A percentile compares a stretch with the other conserved stretches of the same genome.
phyloP scores from a whole-genome alignment of 2,113 vertebrate species.

The Onychostoma macrolepis region DNA sequence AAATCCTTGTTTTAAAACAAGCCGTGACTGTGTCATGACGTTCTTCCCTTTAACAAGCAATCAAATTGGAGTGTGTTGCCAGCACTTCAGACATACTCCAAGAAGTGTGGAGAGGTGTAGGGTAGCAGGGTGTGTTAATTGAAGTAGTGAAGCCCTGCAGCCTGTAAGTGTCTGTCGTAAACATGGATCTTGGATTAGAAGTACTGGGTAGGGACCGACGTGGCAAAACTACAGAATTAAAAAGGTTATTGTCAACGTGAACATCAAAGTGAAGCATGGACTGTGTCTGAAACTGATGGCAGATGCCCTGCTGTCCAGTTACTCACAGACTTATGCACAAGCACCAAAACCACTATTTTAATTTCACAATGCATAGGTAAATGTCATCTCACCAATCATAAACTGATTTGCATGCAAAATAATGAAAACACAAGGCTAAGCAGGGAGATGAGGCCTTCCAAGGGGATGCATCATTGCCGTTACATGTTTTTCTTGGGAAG shows the following conservation, averaged over 20 bases:
- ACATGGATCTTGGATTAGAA: constrained; percentile 55
- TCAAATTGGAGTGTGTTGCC: constrained; percentile 64
- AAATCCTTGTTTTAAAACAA: constrained; percentile 39
- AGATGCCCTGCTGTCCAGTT: not conserved
- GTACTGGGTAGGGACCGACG: constrained; percentile 46
- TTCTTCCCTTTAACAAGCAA: constrained; percentile 67
- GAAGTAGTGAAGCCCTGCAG: constrained; percentile 45
- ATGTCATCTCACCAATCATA: not conserved
- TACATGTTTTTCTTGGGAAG: not conserved
- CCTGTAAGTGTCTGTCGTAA: constrained; percentile 3
- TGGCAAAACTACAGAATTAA: constrained; percentile 27
- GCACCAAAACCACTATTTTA: not conserved
- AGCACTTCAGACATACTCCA: constrained; percentile 60
- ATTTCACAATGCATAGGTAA: not conserved
- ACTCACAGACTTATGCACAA: not conserved
- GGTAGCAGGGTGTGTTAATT: constrained; percentile 52
- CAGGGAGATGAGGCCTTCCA: not conserved
- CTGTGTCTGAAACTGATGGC: not conserved
- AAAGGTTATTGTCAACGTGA: constrained; percentile 40
- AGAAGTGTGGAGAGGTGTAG: constrained; percentile 57
- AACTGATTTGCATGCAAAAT: not conserved
- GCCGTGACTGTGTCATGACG: constrained; percentile 55
- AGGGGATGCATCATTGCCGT: not conserved
- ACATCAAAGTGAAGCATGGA: not conserved
- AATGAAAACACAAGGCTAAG: not conserved